Evolutionary conservation across 2,113 vertebrate species (phyloP).

Genomic region (Loxodonta africana): DNA sequence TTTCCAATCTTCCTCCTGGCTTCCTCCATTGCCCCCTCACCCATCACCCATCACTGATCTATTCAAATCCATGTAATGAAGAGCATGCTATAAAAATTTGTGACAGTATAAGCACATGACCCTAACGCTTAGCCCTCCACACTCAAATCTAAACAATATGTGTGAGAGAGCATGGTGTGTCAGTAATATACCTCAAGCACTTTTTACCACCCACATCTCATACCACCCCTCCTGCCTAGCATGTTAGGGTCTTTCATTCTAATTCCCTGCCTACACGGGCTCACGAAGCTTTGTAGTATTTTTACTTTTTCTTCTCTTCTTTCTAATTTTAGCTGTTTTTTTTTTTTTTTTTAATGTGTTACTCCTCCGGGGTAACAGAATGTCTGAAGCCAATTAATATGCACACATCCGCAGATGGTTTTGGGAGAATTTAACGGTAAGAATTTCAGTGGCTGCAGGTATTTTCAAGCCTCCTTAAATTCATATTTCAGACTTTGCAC

Average conservation of each 20-base stretch:
- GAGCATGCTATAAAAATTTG: neutral
- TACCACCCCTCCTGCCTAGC: neutral
- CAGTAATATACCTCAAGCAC: neutral
- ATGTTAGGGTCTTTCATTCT: neutral
- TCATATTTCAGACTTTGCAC: neutral
- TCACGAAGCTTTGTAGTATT: neutral
- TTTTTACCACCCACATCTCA: neutral
- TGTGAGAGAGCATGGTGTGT: neutral
- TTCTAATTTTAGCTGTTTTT: conserved; percentile 63
- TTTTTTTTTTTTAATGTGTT: conserved; percentile 12
- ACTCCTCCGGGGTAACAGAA: conserved; percentile 68
- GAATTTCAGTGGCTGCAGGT: neutral
- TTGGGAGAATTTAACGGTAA: conserved; percentile 52
- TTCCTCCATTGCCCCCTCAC: neutral
- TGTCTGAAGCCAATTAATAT: conserved; percentile 64
- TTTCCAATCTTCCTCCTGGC: conserved; percentile 58
- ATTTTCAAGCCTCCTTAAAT: conserved; percentile 23
- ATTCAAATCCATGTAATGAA: conserved; percentile 61
- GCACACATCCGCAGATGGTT: conserved; percentile 47
- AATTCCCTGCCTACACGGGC: neutral
- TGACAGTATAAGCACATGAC: neutral
- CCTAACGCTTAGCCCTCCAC: neutral
- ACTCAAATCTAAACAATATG: neutral
- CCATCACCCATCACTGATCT: conserved; percentile 4
- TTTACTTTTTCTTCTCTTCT: neutral